Evolutionary conservation across 2,113 vertebrate species (phyloP), one percentile per base, ranked within the genome.

Genomic region (Myrmecophaga tridactyla): DNA sequence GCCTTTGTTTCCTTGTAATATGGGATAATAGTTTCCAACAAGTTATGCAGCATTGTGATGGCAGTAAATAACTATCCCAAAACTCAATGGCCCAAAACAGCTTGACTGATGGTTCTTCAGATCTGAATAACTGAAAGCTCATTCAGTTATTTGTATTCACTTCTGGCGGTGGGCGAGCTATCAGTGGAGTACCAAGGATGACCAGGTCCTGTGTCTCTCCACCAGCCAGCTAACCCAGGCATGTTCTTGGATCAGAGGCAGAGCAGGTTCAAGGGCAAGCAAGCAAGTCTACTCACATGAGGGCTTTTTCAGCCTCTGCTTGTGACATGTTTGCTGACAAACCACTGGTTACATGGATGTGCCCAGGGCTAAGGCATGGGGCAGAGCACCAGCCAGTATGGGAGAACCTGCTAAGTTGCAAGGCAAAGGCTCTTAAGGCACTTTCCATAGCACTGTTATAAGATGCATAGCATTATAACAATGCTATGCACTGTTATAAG

Each of bases 21-120:
- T 0, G 15, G 23, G 34, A 14, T 4, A 6, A 67, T 11, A 6
- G 0, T n/a, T n/a, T n/a, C n/a, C n/a, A n/a, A n/a, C n/a, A n/a
- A n/a, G n/a, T n/a, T n/a, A n/a, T n/a, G n/a, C n/a, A n/a, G n/a
- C n/a, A n/a, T n/a, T n/a, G n/a, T n/a, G n/a, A n/a, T n/a, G n/a
- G n/a, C n/a, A n/a, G n/a, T 17, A 46, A 29, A 17, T 39, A 81
- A 29, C 36, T 15, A 0, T 53, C 14, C 53, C 34, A 63, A 31
- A 31, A 58, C 56, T 58, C 56, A 58, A 58, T 21, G 6, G 56
- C 56, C 23, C 56, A 58, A 58, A 58, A 58, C 56, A 58, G 20
- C 48, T 80, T 39, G 7, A 31, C 53, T 31, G 39, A 1, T 58
- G 5, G 80, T 13, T 63, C 39, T 43, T 63, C 39, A 63, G 39